Percentiles rank a stretch among this genome's conserved stretches.
phyloP scores from a whole-genome alignment of 1,140 invertebrate species.

The Conus ventricosus region DNA sequence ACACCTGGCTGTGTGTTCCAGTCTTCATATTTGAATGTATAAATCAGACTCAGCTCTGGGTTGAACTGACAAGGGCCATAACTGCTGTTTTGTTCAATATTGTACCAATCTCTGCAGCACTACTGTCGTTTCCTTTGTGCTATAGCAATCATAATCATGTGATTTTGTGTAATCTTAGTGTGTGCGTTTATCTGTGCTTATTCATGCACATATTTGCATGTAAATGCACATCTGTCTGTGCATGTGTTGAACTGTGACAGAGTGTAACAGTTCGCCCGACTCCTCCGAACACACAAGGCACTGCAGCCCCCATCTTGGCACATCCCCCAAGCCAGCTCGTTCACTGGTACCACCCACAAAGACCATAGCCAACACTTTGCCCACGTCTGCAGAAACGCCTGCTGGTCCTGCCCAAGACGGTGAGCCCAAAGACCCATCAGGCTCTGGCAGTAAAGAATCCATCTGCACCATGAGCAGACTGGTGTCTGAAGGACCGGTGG shows the following conservation, averaged over 20 bases:
- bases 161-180: too few species aligned
- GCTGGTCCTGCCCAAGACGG: neutral
- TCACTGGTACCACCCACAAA: neutral
- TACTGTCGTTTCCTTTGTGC: too few species aligned
- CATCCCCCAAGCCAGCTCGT: neutral
- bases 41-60: too few species aligned
- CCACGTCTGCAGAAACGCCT: neutral
- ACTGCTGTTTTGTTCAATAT: too few species aligned
- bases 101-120: too few species aligned
- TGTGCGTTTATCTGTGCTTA: too few species aligned
- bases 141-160: too few species aligned
- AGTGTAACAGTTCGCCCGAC: neutral
- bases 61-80: too few species aligned
- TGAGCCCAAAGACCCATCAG: neutral
- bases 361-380: neutral
- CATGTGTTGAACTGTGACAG: neutral
- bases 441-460: neutral
- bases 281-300: neutral
- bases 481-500: slow-evolving; percentile 41
- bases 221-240: too few species aligned
- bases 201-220: too few species aligned
- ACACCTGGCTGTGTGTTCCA: too few species aligned
- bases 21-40: too few species aligned
- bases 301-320: slow-evolving; percentile 10
- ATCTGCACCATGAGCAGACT: neutral